Base-by-base conservation (phyloP, 2,113 vertebrate genomes). In the Chamaetylas fuelleborni region DNA sequence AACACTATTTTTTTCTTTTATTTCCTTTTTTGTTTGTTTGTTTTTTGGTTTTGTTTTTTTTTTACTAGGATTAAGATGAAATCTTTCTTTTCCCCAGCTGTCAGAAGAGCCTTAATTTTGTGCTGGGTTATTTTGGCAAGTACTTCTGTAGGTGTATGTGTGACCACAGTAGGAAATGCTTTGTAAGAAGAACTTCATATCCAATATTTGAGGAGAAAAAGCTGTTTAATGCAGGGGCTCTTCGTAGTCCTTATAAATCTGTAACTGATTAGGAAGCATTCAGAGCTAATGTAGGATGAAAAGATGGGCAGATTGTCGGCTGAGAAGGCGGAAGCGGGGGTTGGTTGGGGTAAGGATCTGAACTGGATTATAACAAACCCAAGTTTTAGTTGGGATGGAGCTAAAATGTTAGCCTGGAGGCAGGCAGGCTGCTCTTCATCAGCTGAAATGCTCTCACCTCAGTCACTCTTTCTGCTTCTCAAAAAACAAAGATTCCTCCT, bases 211-310 rank as follows among this genome's bases (percentile, higher is more conserved):
- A 93, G 54, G 67, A 86, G 62, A 92, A 94, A 94, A 96, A 93
- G 15, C 76, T 94, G 43, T 91, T 93, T 86, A 80, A 90, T 81
- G 83, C 42, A 40, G 29, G 10, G 90, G 33, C 40, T 85, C 72
- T 81, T 65, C 25, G 1, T 92, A 84, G 82, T 87, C 62, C 73
- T 86, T 94, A 85, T 89, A 90, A 93, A 90, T 82, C 96, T 97
- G 92, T 95, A 93, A 94, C 80, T 93, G 90, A 97, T 95, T 92
- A 95, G 80, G 40, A 88, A 40, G 57, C 51, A 89, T 96, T 95
- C 87, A 90, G 69, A 92, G 64, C 73, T 96, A 87, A 95, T 60
- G 43, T 78, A 69, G 60, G 79, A 88, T 93, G 89, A 95, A 96
- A 96, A 95, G 57, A 56, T 54, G 51, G 83, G 42, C 53, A 92